Base-by-base conservation (phyloP, 2,888 invertebrate genomes). In the Polydrusus cervinus region DNA sequence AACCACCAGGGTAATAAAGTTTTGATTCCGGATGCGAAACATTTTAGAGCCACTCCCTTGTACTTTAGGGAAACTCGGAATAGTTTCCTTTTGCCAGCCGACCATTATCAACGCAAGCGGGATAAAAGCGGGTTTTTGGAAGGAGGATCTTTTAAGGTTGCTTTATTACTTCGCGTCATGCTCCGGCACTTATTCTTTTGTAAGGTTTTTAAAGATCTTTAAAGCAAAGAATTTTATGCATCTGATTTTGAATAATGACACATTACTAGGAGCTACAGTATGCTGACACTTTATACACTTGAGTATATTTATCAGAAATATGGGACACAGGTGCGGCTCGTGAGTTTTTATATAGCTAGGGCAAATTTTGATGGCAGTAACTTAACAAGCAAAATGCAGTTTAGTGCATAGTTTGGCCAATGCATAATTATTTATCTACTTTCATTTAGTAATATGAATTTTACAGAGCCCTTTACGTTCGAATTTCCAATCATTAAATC, bases 11-110 rank as follows among this genome's bases (percentile, higher is more conserved):
- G 38, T 34, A 57, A 34, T 57, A 34, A 57, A 38, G 57, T 38
- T 57, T 14, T 34, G 57, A 57, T 57, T 57, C 34, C n/a, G 57
- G 57, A 57, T 38, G 57, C 16, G 57, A 8, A 57, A 57, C 57
- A 57, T 57, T 57, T 57, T 57, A 57, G 57, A 57, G 38, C 57
- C 57, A 57, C 57, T 57, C 57, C 57, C 38, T 57, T 38, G 30
- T 11, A 57, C 34, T 57, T 16, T 34, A 57, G 57, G 34, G 57
- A 57, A 38, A 38, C 57, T 55, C 16, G n/a, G 34, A 57, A 57
- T 57, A 57, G 57, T 57, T 57, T 57, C 57, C 57, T 57, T 57
- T 38, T 34, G 34, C 38, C 16, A 53, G 16, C 38, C 34, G 57
- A 16, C 57, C 57, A 57, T 57, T 57, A 57, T 57, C 57, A 57